These are phyloP conservation scores for Aptenodytes forsteri DNA, from an alignment of 2,113 vertebrate genomes.

Conservation along the genomic window DNA sequence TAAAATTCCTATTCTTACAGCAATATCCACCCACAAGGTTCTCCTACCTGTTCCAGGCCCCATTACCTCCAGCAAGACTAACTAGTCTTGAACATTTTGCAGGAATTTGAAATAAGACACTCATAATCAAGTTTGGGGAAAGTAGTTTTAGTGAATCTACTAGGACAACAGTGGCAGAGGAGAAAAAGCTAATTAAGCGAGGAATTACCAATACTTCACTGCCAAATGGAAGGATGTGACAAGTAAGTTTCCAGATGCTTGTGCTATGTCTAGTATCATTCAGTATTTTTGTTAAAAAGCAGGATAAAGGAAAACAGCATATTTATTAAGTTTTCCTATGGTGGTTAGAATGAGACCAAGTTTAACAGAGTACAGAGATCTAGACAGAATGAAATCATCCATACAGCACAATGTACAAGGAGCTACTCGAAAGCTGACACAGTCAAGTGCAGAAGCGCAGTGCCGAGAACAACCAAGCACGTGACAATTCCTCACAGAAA, in stretches of 20 bases:
- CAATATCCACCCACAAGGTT: neutral
- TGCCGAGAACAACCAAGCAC: neutral
- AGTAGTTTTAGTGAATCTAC: neutral
- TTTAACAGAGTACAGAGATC: neutral
- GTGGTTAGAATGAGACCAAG: neutral
- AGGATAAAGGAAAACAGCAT: neutral
- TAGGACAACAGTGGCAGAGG: neutral
- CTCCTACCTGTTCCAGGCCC: neutral
- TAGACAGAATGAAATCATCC: neutral
- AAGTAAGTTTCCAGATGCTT: neutral
- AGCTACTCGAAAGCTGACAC: neutral
- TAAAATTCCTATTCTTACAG: neutral
- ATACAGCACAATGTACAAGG: neutral
- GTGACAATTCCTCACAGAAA: neutral
- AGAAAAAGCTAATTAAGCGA: neutral
- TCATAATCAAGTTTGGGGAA: neutral
- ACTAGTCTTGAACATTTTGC: neutral
- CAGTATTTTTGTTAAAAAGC: neutral
- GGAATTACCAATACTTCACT: neutral
- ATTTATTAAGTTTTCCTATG: neutral
- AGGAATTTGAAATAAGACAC: neutral
- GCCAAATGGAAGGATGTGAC: neutral
- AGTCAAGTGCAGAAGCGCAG: neutral
- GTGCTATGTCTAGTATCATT: neutral
- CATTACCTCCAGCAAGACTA: neutral